Percentiles rank a stretch among this genome's conserved stretches.
phyloP scores from a whole-genome alignment of 1,140 invertebrate species.

The Megalonaias nervosa region DNA sequence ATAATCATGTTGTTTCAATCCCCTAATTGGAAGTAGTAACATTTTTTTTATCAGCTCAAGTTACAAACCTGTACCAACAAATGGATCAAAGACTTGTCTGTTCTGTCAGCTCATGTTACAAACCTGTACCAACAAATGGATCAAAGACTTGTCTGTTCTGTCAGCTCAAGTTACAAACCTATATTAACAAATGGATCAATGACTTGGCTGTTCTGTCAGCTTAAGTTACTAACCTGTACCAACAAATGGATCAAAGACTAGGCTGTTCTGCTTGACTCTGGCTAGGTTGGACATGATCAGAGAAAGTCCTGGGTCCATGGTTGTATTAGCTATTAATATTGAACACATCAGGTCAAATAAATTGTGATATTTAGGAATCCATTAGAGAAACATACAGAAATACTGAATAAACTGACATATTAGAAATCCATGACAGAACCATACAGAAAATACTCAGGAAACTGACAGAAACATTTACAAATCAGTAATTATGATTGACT shows the following conservation, averaged over 20 bases:
- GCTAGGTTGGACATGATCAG: conserved; percentile 96
- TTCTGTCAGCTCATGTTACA: conserved; percentile 68
- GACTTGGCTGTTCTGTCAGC: conserved; percentile 79
- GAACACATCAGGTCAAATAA: no score
- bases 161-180: conserved; percentile 71
- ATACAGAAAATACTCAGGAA: no score
- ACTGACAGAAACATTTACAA: no score
- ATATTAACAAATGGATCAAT: conserved; percentile 97
- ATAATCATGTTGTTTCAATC: no score
- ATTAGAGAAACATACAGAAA: no score
- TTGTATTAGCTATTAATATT: conserved; percentile 81
- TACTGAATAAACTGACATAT: no score
- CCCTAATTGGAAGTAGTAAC: neutral
- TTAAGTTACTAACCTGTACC: conserved; percentile 80
- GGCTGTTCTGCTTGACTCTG: conserved; percentile 79
- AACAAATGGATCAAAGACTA: conserved; percentile 96
- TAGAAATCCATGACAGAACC: no score
- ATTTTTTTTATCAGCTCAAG: neutral
- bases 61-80: conserved; percentile 87
- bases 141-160: conserved; percentile 86
- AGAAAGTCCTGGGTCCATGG: conserved; percentile 95
- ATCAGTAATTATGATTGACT: no score
- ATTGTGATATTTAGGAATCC: no score
- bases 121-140: conserved; percentile 94
- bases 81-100: conserved; percentile 91